Conservation (phyloP, 2,888 invertebrate genomes). For the Eretmocerus hayati region DNA sequence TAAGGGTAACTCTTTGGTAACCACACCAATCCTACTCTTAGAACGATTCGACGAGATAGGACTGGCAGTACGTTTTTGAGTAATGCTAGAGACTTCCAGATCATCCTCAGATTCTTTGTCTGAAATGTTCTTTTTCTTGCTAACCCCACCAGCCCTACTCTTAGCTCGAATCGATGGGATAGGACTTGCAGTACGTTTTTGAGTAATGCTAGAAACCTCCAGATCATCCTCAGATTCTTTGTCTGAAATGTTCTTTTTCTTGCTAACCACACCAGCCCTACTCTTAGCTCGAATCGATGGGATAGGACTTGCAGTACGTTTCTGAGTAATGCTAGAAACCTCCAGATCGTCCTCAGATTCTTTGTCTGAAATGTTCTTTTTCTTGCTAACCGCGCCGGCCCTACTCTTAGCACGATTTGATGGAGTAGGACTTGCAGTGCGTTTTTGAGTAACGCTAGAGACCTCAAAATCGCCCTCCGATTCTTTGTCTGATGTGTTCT, state of each 20-base stretch:
- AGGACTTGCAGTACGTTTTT: neutral
- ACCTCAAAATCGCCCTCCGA: conserved; percentile 1
- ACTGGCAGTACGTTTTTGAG: neutral
- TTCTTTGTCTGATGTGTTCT: too few species aligned
- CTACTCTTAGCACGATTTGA: neutral
- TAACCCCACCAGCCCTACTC: neutral
- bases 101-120: conserved; percentile 1
- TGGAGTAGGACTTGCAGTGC: neutral
- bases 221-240: conserved; percentile 1
- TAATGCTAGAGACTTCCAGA: neutral
- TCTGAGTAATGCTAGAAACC: neutral
- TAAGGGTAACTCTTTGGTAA: neutral
- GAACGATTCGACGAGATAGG: neutral
- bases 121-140: too few species aligned
- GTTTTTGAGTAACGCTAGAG: neutral
- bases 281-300: neutral
- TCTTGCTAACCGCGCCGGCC: neutral
- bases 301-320: neutral
- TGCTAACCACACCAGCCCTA: neutral
- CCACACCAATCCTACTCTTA: neutral
- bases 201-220: neutral
- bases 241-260: too few species aligned
- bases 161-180: neutral
- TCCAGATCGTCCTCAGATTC: conserved; percentile 1
- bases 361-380: too few species aligned